Conservation (phyloP, 2,113 vertebrate genomes). For the Hipposideros armiger region DNA sequence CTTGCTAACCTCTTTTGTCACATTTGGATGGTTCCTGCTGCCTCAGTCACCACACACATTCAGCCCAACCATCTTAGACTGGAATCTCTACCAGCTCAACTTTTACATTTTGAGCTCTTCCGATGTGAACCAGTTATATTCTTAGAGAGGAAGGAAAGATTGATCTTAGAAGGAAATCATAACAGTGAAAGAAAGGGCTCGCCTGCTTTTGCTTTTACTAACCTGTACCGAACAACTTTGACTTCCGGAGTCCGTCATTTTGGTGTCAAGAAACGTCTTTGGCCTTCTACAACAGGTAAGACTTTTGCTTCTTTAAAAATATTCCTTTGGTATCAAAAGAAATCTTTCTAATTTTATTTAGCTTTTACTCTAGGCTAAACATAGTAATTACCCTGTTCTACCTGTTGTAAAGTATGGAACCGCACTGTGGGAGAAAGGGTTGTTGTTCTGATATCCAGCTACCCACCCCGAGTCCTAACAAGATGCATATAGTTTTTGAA, state of each 20-base stretch:
- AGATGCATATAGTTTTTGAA: background rate
- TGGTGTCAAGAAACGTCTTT: constrained; percentile 54
- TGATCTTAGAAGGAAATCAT: background rate
- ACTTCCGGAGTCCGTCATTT: constrained; percentile 78
- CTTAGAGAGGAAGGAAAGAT: background rate
- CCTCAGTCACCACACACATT: constrained; percentile 17
- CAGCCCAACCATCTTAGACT: background rate
- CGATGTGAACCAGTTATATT: background rate
- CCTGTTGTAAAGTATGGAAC: background rate
- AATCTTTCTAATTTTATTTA: constrained; percentile 13
- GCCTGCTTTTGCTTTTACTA: background rate
- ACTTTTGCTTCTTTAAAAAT: constrained; percentile 26
- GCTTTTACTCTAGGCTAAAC: background rate
- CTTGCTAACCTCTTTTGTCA: constrained; percentile 78
- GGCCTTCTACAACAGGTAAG: constrained; percentile 68
- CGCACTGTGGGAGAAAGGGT: background rate
- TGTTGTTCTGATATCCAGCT: background rate
- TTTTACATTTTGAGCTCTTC: background rate
- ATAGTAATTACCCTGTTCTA: background rate
- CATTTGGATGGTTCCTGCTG: constrained; percentile 65
- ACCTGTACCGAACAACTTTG: background rate
- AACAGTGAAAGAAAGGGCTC: background rate
- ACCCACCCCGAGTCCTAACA: background rate
- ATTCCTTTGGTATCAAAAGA: background rate
- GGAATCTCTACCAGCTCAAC: background rate